These are phyloP conservation scores for Pseudobourletiella spinata DNA, from an alignment of 1,140 invertebrate genomes.

Conservation along the genomic window DNA sequence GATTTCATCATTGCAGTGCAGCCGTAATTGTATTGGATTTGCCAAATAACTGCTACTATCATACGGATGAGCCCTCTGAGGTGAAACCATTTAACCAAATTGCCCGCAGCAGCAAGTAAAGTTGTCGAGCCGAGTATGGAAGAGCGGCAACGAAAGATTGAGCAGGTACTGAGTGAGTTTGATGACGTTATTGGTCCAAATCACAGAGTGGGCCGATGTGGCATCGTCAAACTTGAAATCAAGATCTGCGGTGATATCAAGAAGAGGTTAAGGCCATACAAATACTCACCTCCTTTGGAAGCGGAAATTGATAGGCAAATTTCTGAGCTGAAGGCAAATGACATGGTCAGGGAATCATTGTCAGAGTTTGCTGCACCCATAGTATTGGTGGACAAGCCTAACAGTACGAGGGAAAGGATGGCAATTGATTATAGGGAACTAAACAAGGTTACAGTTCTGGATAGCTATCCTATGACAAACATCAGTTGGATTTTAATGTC, in stretches of 20 bases:
- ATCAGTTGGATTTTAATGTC: conserved; percentile 1
- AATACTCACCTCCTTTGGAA: not conserved
- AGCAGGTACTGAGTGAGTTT: not conserved
- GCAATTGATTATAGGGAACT: conserved; percentile 9
- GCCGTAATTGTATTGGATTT: not conserved
- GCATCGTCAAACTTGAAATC: not conserved
- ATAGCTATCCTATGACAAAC: conserved; percentile 14
- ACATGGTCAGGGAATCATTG: not conserved
- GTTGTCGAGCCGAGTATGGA: not conserved
- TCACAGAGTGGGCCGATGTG: not conserved
- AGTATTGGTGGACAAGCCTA: conserved; percentile 3
- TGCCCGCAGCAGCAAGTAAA: not conserved
- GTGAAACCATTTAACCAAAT: not conserved
- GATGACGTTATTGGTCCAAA: not conserved
- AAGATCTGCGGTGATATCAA: not conserved
- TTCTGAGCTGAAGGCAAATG: not conserved
- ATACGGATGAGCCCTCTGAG: not conserved
- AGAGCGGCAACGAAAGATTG: not conserved
- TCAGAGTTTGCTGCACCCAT: conserved; percentile 12
- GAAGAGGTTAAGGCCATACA: not conserved
- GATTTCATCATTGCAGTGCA: not conserved
- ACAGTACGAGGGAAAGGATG: conserved; percentile 8
- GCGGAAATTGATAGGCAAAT: not conserved
- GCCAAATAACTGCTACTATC: not conserved
- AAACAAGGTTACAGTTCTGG: conserved; percentile 7